phyloP scores from a whole-genome alignment of 1,140 invertebrate genomes.

The Zaprionus camerounensis region DNA sequence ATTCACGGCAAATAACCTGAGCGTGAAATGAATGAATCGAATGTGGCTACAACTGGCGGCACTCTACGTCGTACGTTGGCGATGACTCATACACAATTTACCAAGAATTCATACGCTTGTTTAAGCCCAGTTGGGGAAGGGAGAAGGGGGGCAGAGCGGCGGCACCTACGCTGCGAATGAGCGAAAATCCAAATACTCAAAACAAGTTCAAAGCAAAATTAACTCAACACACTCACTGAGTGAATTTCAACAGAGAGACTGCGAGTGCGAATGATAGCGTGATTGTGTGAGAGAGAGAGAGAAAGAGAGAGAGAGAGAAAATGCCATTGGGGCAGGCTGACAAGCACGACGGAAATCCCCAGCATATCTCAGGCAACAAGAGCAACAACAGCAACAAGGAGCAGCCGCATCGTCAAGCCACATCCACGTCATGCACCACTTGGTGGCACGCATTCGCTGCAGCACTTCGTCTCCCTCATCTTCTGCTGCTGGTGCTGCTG shows the following conservation, averaged over 20 bases:
- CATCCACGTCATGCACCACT: conserved; percentile 40
- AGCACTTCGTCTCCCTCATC: not conserved
- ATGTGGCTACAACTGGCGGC: conserved; percentile 50
- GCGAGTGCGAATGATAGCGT: conserved; percentile 18
- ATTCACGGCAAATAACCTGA: conserved; percentile 49
- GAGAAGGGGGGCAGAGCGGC: conserved; percentile 35
- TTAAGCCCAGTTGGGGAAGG: conserved; percentile 72
- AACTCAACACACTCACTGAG: conserved; percentile 19
- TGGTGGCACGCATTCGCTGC: conserved; percentile 18
- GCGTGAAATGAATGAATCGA: conserved; percentile 68
- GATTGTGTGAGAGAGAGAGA: not conserved
- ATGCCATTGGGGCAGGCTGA: not conserved
- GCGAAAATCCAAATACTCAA: conserved; percentile 34
- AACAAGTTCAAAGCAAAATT: conserved; percentile 10
- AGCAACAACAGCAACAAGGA: conserved; percentile 32
- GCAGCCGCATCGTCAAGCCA: conserved; percentile 14
- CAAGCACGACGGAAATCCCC: conserved; percentile 44
- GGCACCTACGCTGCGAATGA: conserved; percentile 44
- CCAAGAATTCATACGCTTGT: conserved; percentile 72
- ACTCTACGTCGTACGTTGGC: conserved; percentile 1
- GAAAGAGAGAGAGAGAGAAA: not conserved
- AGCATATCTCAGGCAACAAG: conserved; percentile 35
- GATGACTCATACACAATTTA: conserved; percentile 77
- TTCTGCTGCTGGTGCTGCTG: not conserved
- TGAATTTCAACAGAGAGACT: not conserved